Percentiles rank a stretch among this genome's conserved stretches.
Conservation (phyloP, 2,888 invertebrate genomes). For the Drosophila meridionalis region DNA sequence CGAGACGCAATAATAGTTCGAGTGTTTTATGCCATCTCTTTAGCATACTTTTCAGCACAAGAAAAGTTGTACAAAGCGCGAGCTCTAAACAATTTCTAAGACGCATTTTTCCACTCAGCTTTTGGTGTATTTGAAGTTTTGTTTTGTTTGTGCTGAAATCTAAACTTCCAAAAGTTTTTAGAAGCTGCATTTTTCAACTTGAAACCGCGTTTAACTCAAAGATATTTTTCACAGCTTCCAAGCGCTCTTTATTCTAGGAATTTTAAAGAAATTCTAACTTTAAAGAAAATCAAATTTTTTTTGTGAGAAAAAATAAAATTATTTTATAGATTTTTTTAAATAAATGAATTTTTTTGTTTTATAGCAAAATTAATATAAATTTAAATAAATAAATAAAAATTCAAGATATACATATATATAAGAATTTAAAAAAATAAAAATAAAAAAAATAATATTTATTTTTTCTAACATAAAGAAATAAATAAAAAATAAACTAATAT, state of each 20-base stretch:
- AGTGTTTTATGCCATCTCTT: not conserved
- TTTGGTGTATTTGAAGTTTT: not conserved
- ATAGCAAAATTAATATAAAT: no score
- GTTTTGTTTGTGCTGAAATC: not conserved
- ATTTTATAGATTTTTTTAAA: no score
- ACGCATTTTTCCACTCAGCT: not conserved
- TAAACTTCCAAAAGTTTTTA: not conserved
- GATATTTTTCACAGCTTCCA: not conserved
- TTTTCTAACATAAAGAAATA: not conserved
- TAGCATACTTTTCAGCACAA: constrained; percentile 26
- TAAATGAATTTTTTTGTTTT: no score
- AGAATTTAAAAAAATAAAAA: no score
- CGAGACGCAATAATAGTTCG: not conserved
- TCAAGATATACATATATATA: no score
- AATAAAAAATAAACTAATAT: not conserved
- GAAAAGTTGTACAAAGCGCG: not conserved
- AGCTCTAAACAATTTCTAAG: not conserved
- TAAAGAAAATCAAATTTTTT: not conserved
- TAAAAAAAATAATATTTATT: no score
- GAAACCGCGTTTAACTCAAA: not conserved
- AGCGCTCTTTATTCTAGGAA: not conserved
- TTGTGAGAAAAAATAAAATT: no score
- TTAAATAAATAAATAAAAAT: no score
- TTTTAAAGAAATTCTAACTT: not conserved
- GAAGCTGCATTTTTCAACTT: not conserved